These are phyloP conservation scores for Aspidoscelis tigris DNA, from an alignment of 2,113 vertebrate species.

Conservation along the genomic window DNA sequence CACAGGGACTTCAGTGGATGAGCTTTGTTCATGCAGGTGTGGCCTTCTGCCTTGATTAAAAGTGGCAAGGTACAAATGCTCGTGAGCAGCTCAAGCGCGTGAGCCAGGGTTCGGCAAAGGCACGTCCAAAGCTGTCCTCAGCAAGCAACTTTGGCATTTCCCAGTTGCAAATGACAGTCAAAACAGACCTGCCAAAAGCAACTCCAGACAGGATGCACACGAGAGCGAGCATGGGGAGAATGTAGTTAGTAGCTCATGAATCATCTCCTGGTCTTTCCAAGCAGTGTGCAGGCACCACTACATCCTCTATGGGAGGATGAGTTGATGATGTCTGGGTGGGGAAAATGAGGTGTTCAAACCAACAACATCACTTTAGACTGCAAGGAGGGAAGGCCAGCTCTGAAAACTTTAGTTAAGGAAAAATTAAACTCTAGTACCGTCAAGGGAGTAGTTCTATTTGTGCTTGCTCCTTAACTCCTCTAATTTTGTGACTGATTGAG, in stretches of 20 bases:
- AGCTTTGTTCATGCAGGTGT: background rate
- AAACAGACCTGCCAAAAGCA: background rate
- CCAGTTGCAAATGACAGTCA: background rate
- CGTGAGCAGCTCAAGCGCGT: background rate
- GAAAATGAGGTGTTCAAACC: background rate
- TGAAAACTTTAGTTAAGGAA: background rate
- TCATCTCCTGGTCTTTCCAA: background rate
- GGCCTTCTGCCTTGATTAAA: background rate
- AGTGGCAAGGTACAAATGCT: background rate
- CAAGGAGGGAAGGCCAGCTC: background rate
- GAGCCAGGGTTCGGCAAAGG: background rate
- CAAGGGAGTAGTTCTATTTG: no score
- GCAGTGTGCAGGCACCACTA: background rate
- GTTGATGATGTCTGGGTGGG: background rate
- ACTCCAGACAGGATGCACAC: background rate
- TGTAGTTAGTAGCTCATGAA: background rate
- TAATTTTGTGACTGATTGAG: background rate
- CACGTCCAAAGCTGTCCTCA: background rate
- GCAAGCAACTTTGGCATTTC: background rate
- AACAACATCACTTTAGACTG: background rate
- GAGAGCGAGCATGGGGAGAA: background rate
- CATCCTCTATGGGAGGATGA: background rate
- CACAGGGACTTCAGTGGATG: background rate
- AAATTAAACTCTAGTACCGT: background rate
- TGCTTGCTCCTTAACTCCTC: background rate